These are phyloP conservation scores for Hiodon tergisus DNA, from an alignment of 2,113 vertebrate genomes.

Conservation along the genomic window DNA sequence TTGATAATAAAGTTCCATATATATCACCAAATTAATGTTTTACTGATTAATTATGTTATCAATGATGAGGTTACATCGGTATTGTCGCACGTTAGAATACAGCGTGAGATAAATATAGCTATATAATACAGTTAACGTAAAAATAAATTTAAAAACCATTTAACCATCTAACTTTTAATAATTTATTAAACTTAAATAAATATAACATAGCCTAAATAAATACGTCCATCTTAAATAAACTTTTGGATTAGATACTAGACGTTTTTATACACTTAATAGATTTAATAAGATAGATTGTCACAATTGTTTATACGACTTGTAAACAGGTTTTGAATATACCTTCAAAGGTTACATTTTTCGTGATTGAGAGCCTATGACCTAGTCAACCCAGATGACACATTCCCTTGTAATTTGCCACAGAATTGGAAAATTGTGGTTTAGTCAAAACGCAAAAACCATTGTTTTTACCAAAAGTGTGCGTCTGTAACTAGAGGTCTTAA, in stretches of 20 bases:
- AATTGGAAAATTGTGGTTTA: background rate
- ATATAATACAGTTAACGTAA: background rate
- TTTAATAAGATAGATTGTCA: background rate
- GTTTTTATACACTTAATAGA: background rate
- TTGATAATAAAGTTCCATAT: slow-evolving; percentile 8
- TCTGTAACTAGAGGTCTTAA: background rate
- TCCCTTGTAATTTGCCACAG: background rate
- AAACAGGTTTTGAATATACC: too few species aligned
- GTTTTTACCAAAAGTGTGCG: background rate
- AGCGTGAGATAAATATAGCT: background rate
- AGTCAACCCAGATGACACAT: background rate
- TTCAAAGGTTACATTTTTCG: background rate
- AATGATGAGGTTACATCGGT: slow-evolving; percentile 6
- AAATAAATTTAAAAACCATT: too few species aligned
- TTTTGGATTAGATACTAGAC: too few species aligned
- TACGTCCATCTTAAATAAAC: too few species aligned
- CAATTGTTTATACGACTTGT: background rate
- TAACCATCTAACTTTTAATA: too few species aligned
- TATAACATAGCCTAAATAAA: too few species aligned
- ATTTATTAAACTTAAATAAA: too few species aligned
- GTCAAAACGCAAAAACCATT: background rate
- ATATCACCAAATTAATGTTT: background rate
- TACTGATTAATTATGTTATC: background rate
- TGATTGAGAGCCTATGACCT: background rate
- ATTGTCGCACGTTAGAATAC: background rate